A percentile compares a stretch with the other conserved stretches of the same genome.
These are phyloP conservation scores for Coelopa pilipes DNA, from an alignment of 2,888 invertebrate genomes.

Conservation along the genomic window DNA sequence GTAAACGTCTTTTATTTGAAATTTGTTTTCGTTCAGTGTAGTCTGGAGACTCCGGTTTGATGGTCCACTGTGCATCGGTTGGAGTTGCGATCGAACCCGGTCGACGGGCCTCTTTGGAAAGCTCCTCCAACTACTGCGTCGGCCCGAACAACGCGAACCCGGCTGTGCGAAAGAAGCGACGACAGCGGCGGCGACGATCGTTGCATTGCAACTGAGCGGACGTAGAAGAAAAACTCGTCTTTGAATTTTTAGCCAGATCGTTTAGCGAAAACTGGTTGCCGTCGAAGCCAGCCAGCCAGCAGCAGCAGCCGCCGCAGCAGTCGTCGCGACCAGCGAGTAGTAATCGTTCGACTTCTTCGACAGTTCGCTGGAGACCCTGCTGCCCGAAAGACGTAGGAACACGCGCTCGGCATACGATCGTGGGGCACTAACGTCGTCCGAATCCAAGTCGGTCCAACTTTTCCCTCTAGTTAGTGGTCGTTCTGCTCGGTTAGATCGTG, in stretches of 20 bases:
- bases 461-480: slow-evolving; percentile 26
- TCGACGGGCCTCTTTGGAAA: too few relatives aligned
- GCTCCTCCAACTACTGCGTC: too few relatives aligned
- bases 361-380: slow-evolving; percentile 28
- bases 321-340: not conserved
- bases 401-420: not conserved
- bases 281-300: slow-evolving; percentile 20
- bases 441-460: not conserved
- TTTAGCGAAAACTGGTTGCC: slow-evolving; percentile 30
- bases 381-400: slow-evolving; percentile 20
- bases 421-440: not conserved
- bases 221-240: slow-evolving; percentile 29
- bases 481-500: slow-evolving; percentile 25
- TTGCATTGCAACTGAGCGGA: slow-evolving; percentile 20
- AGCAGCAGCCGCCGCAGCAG: not conserved
- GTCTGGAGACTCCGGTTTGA: too few relatives aligned
- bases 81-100: not conserved
- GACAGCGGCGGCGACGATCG: slow-evolving; percentile 3
- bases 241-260: slow-evolving; percentile 28
- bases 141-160: not conserved
- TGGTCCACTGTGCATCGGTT: too few relatives aligned
- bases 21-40: not conserved
- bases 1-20: too few relatives aligned
- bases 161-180: slow-evolving; percentile 26
- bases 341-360: slow-evolving; percentile 27